phyloP scores from a whole-genome alignment of 2,888 invertebrate genomes.

The Iphiclides podalirius region DNA sequence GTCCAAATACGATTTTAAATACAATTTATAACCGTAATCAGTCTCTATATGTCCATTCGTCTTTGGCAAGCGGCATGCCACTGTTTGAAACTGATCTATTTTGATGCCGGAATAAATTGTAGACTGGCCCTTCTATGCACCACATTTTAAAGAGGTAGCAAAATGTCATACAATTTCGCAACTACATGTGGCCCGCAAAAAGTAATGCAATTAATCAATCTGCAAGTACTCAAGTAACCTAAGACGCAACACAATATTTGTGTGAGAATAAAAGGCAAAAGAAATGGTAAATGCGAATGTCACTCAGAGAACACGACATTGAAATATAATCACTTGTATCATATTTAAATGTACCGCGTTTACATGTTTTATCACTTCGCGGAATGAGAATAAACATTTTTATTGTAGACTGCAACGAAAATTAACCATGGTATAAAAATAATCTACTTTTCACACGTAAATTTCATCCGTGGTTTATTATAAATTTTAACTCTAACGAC shows the following conservation, averaged over 20 bases:
- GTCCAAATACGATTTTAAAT: constrained; percentile 30
- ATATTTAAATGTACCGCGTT: constrained; percentile 8
- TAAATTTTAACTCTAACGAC: no score
- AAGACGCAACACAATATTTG: neutral
- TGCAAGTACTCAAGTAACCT: neutral
- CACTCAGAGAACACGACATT: constrained; percentile 9
- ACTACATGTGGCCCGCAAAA: neutral
- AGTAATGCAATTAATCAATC: neutral
- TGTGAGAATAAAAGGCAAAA: neutral
- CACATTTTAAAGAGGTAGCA: no score
- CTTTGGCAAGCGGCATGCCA: constrained; percentile 36
- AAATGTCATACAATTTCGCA: no score
- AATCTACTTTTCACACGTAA: no score
- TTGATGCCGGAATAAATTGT: constrained; percentile 17
- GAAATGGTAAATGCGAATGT: constrained; percentile 1
- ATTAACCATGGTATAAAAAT: no score
- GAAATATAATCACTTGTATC: constrained; percentile 6
- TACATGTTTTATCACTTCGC: neutral
- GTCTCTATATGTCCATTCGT: constrained; percentile 44
- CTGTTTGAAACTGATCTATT: constrained; percentile 27
- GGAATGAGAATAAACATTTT: neutral
- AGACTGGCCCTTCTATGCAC: neutral
- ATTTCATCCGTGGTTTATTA: no score
- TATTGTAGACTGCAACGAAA: no score
- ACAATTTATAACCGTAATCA: constrained; percentile 44